Evolutionary conservation across 2,797 vertebrate species (phyloP).

Genomic region (Catostomus latipinnis): DNA sequence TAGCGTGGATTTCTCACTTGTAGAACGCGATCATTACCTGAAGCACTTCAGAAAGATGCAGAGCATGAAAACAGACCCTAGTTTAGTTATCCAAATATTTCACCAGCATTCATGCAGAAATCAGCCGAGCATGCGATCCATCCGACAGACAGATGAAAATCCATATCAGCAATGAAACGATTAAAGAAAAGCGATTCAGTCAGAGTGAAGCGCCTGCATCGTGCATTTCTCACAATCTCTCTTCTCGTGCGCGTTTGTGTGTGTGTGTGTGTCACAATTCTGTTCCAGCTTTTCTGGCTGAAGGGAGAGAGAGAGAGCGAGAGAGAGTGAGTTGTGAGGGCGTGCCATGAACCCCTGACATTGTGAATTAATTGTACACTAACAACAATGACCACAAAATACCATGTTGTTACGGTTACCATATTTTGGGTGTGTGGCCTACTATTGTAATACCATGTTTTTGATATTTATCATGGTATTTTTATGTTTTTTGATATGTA

Average conservation of each 20-base stretch:
- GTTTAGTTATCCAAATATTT: slow-evolving; percentile 24
- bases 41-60: slow-evolving; percentile 31
- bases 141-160: slow-evolving; percentile 5
- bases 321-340: slow-evolving; percentile 30
- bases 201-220: not conserved
- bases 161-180: slow-evolving; percentile 22
- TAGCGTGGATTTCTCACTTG: slow-evolving; percentile 25
- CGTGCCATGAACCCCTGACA: slow-evolving; percentile 10
- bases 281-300: slow-evolving; percentile 38
- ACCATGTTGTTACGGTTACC: not conserved
- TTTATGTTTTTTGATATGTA: too few species aligned
- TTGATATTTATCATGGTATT: too few species aligned
- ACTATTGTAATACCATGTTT: too few species aligned
- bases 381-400: not conserved
- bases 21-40: slow-evolving; percentile 34
- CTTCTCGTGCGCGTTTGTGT: slow-evolving; percentile 24
- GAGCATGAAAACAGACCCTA: not conserved
- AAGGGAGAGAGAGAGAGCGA: slow-evolving; percentile 1
- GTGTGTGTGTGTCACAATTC: slow-evolving; percentile 21
- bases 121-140: not conserved
- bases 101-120: not conserved
- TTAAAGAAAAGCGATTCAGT: not conserved
- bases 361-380: not conserved
- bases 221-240: not conserved
- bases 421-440: too few species aligned